Base-by-base conservation (phyloP, 2,888 invertebrate species). In the Pachydiplax longipennis region DNA sequence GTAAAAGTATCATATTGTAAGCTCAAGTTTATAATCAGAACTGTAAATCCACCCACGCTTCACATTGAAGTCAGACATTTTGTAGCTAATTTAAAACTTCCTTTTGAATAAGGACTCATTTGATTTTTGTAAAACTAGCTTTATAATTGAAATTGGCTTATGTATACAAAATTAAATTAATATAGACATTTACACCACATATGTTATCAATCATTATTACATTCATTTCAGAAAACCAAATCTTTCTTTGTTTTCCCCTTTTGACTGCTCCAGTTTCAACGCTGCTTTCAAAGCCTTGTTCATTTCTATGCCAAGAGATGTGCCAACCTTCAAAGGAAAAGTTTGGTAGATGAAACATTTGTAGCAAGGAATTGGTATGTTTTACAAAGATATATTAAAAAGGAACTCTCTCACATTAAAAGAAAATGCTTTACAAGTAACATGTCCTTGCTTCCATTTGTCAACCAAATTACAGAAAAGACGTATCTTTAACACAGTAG, bases 231-330 rank as follows among this genome's bases (percentile, higher is more conserved):
- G 93, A 92, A 95, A 95, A 87, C 95, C 95, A 92, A 93, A 93
- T 91, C 94, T 93, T 91, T 93, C 93, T 91, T 94, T 94, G 80
- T 93, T 93, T 31, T 93, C 92, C 80, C 94, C 94, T 80, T 94
- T 93, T 81, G 94, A 93, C 92, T 95, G 95, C 93, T 97, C 97
- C 91, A 95, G 94, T 92, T 95, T 93, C 5, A 98, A 94, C 35
- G 96, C 95, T 92, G 95, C 94, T 91, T 96, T 95, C 37, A 98
- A 94, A 40, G 96, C 95, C 92, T 95, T 94, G 93, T 98, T 97
- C 10, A 98, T 94, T 90, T 95, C 95, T 92, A 96, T 94, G 0
- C 97, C 97, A 91, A 97, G 96, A 92, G 95, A 95, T 93, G 96
- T 95, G 90, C 97, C 98, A 92, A 97, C 95, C 94, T 95, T 93